Base-by-base conservation (phyloP, 2,113 vertebrate species). In the Leucopternis melanops region DNA sequence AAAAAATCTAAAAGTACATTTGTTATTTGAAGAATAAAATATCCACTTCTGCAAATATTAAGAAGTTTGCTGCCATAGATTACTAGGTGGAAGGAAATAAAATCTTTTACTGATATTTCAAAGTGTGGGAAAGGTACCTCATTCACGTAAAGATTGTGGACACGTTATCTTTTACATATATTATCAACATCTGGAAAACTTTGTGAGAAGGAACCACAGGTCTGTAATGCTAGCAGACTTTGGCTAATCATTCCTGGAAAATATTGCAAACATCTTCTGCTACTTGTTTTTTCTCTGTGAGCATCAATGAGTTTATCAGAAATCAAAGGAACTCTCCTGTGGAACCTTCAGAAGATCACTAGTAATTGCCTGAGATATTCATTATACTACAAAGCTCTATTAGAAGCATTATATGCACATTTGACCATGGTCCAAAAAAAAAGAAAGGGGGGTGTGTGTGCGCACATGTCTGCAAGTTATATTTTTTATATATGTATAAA, bases 181-280 rank as follows among this genome's bases (percentile, higher is more conserved):
- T 29, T 86, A 31, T 7, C 42, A 72, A 27, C 5, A 31, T 16
- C 50, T 69, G 34, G 20, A 25, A 61, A 16, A 17, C 3, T 16
- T 57, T 5, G 7, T 0, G 0, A 49, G 38, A 67, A 62, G 11
- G 32, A 81, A 18, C 5, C 21, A 19, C 1, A 2, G 17, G 5
- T 52, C 26, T 80, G 6, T 25, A 36, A 78, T 19, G 27, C 29
- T 47, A 11, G 17, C 4, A 49, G 34, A 21, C 72, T 86, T 58
- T 52, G 31, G 16, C 9, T 58, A 54, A 25, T 36, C 36, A 11
- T 19, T 75, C 25, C 34, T 42, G 38, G n/a, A 82, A 73, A 72
- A 17, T 0, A 29, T 42, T 34, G 23, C 16, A 79, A 42, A 59
- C 6, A 8, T 40, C 32, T 65, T 78, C 26, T 29, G 26, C 13